phyloP scores from a whole-genome alignment of 2,888 invertebrate species.

The Cloeon dipterum region DNA sequence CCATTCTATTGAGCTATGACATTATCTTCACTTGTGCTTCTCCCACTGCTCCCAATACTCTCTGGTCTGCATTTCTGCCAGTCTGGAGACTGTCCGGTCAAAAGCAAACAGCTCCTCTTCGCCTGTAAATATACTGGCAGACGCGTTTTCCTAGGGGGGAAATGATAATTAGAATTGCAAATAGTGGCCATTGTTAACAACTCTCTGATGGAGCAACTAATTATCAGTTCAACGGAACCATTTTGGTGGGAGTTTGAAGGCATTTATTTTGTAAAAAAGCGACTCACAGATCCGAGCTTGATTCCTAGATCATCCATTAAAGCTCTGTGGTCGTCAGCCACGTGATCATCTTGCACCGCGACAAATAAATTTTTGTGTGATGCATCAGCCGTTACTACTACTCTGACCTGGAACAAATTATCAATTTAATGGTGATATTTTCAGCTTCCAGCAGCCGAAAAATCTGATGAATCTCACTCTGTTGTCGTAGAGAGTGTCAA shows the following conservation, averaged over 20 bases:
- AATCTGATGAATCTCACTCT: conserved; percentile 33
- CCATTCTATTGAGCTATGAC: no score
- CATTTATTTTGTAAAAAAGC: conserved; percentile 1
- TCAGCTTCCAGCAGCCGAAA: not conserved
- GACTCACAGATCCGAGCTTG: conserved; percentile 40
- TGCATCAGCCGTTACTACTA: conserved; percentile 66
- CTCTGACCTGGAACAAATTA: conserved; percentile 27
- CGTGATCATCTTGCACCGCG: conserved; percentile 13
- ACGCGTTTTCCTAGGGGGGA: conserved; percentile 39
- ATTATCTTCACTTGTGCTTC: conserved; percentile 15
- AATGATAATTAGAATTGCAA: no score
- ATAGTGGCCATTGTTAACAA: not conserved
- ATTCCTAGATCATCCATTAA: conserved; percentile 93
- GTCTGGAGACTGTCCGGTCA: conserved; percentile 76
- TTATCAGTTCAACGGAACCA: conserved; percentile 1
- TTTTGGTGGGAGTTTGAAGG: no score
- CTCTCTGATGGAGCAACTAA: not conserved
- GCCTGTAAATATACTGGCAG: conserved; percentile 84
- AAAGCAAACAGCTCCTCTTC: conserved; percentile 96
- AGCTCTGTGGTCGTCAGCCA: conserved; percentile 58
- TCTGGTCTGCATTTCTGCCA: conserved; percentile 88
- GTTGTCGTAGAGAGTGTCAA: conserved; percentile 92
- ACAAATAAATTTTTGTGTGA: conserved; percentile 54
- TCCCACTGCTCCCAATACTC: conserved; percentile 83
- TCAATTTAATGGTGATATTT: not conserved